These are phyloP conservation scores for Tenrec ecaudatus DNA, from an alignment of 2,113 vertebrate species.

Conservation along the genomic window DNA sequence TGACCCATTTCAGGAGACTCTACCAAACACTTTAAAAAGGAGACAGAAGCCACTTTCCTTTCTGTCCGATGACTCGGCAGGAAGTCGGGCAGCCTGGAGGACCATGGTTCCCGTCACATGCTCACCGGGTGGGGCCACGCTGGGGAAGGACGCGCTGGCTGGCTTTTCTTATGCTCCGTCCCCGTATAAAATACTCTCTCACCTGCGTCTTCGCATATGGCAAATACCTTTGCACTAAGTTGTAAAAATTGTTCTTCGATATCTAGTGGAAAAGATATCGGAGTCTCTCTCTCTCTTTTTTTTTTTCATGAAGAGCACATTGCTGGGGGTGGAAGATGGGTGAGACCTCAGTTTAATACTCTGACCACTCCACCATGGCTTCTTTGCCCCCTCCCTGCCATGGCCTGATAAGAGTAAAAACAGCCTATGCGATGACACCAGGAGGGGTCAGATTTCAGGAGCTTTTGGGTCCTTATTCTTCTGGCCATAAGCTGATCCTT, in stretches of 20 bases:
- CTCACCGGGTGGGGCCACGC: not conserved
- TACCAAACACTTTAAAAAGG: not conserved
- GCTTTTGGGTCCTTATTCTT: slow-evolving; percentile 75
- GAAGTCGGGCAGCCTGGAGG: not conserved
- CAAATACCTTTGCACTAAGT: not conserved
- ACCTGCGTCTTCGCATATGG: not conserved
- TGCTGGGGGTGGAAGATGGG: not conserved
- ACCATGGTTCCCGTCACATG: not conserved
- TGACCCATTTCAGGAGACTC: not conserved
- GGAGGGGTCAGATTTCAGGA: slow-evolving; percentile 69
- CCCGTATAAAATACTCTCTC: not conserved
- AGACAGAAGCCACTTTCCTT: not conserved
- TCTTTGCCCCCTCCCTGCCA: slow-evolving; percentile 24
- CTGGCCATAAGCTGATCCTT: slow-evolving; percentile 75
- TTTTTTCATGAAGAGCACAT: not conserved
- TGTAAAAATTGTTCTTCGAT: slow-evolving; percentile 29
- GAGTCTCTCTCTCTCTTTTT: not conserved
- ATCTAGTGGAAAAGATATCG: not conserved
- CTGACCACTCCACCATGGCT: not conserved
- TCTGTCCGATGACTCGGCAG: not conserved
- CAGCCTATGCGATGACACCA: slow-evolving; percentile 68
- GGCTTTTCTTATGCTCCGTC: not conserved
- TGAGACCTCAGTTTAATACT: not conserved
- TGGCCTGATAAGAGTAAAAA: slow-evolving; percentile 75
- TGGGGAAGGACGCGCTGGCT: not conserved